These are phyloP conservation scores for Beroe ovata DNA, from an alignment of 37 sponge, comb jelly and placozoan species.

Conservation along the genomic window DNA sequence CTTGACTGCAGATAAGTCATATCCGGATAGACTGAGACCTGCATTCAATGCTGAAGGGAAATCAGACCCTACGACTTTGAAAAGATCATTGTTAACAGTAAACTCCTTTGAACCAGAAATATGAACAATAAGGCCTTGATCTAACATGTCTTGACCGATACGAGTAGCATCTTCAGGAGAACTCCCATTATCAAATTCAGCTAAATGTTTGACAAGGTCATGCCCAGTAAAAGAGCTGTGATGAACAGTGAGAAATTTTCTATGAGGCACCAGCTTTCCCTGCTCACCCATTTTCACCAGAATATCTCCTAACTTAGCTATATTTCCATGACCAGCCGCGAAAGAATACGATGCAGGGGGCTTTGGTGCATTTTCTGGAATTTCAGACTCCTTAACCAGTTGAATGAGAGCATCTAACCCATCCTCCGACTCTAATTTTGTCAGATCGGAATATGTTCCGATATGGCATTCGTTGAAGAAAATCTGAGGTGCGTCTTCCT, in stretches of 20 bases:
- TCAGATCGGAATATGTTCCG: slow-evolving; percentile 40
- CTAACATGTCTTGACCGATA: slow-evolving; percentile 1
- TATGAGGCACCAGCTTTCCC: slow-evolving; percentile 75
- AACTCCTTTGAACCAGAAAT: slow-evolving; percentile 17
- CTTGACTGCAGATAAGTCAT: background rate
- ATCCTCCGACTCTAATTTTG: slow-evolving; percentile 20
- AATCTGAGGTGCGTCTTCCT: slow-evolving; percentile 84
- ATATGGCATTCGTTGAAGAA: slow-evolving; percentile 87
- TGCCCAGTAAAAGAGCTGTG: slow-evolving; percentile 78
- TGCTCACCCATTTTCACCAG: slow-evolving; percentile 76
- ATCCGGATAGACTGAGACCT: background rate
- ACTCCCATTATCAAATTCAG: slow-evolving; percentile 67
- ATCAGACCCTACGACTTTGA: slow-evolving; percentile 41
- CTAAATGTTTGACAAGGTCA: slow-evolving; percentile 84
- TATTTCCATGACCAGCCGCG: background rate
- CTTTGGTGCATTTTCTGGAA: slow-evolving; percentile 18
- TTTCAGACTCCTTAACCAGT: background rate
- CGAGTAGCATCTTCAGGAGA: slow-evolving; percentile 15
- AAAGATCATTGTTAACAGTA: background rate
- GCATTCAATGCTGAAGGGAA: slow-evolving; percentile 14
- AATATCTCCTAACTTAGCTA: slow-evolving; percentile 80
- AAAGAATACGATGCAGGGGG: background rate
- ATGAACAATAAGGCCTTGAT: slow-evolving; percentile 38
- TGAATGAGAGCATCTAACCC: slow-evolving; percentile 14
- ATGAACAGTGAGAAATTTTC: slow-evolving; percentile 75